Evolutionary conservation across 1,140 invertebrate species (phyloP).

Genomic region (Megalopta genalis): DNA sequence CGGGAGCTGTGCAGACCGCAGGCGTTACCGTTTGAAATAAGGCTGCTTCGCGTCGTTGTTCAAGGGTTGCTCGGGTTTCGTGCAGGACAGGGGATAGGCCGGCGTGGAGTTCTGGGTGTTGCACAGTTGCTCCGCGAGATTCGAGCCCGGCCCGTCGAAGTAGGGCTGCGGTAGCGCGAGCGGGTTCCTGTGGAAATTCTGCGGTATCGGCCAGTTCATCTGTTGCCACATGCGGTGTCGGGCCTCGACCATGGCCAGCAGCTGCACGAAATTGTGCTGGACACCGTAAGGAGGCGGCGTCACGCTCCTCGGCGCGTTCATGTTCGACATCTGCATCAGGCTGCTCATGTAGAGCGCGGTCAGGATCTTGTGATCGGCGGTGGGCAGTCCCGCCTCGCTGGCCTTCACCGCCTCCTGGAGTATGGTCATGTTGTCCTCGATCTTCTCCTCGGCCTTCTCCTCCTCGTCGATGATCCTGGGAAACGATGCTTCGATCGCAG

Average conservation of each 20-base stretch:
- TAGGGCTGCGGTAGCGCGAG: constrained; percentile 73
- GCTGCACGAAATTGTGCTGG: constrained; percentile 76
- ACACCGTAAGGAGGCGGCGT: constrained; percentile 70
- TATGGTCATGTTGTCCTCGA: constrained; percentile 71
- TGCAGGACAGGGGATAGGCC: constrained; percentile 74
- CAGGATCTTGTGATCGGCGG: constrained; percentile 81
- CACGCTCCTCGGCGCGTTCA: constrained; percentile 70
- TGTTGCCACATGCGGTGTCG: constrained; percentile 80
- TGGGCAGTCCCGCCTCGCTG: constrained; percentile 75
- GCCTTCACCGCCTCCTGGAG: constrained; percentile 75
- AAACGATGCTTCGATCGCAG: constrained; percentile 57
- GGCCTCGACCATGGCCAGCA: constrained; percentile 78
- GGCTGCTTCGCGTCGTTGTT: constrained; percentile 74
- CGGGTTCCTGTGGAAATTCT: constrained; percentile 72
- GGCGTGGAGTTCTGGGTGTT: constrained; percentile 71
- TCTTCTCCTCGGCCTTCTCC: constrained; percentile 57
- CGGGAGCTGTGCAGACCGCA: too few species aligned
- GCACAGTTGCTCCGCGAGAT: constrained; percentile 72
- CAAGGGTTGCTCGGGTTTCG: constrained; percentile 76
- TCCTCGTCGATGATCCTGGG: constrained; percentile 61
- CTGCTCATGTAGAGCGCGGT: constrained; percentile 84
- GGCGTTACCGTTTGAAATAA: constrained; percentile 75
- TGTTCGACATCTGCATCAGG: constrained; percentile 77
- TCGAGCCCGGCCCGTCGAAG: constrained; percentile 70
- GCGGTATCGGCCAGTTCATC: constrained; percentile 75